Evolutionary conservation across 2,797 vertebrate genomes (phyloP), one percentile per base, ranked within the genome.

Genomic region (Oreochromis mossambicus): DNA sequence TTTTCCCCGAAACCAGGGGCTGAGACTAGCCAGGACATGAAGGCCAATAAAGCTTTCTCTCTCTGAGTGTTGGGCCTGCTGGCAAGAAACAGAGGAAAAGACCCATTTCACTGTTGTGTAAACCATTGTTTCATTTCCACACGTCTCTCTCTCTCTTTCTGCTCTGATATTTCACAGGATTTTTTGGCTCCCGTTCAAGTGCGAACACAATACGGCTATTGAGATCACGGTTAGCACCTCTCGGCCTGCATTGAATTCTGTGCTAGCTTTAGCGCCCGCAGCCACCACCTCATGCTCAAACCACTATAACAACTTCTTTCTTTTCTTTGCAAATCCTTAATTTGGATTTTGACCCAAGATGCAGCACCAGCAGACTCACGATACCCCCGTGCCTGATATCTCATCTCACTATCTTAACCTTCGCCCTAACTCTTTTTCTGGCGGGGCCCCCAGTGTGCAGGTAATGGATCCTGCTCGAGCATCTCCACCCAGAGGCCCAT

Each of bases 61-160:
- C 86, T 86, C 77, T 83, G 80, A 91, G 91, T 89, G 92, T 84
- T 56, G 80, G 83, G 75, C 83, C 87, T 86, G 85, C 90, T 92
- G 94, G 94, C 79, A 84, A 89, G 92, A 90, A 91, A 89, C 83
- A 91, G 89, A 96, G 94, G 93, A 96, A 95, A 95, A 88, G 86
- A 89, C 88, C 93, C 86, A 88, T 95, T 96, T 94, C 88, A 90
- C 92, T 94, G 94, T 95, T 94, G 94, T 96, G 93, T 94, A 95
- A 96, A 96, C 91, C 94, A 95, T 95, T 96, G 94, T 96, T 96
- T 96, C 93, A 95, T 92, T 95, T 96, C 92, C 90, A 92, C 91
- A 93, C 92, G 91, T 92, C 92, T 92, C 87, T 87, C 87, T 89
- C 82, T 66, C 88, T 82, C 90, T 88, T 89, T 90, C 82, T 85